A percentile compares a stretch with the other conserved stretches of the same genome.
Evolutionary conservation across 2,113 vertebrate species (phyloP).

Genomic region (Pao palembangensis): DNA sequence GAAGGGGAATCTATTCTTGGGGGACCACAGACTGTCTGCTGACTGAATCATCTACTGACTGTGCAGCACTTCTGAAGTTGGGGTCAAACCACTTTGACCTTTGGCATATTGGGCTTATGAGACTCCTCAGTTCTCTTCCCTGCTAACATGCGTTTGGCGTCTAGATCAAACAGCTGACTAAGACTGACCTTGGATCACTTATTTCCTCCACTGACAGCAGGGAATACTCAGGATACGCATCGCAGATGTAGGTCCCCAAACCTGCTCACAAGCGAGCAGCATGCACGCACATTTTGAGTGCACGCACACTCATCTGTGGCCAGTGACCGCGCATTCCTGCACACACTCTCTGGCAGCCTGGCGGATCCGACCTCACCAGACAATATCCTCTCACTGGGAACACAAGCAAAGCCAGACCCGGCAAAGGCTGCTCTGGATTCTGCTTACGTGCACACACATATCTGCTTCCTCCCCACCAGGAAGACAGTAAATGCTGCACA

Average conservation of each 20-base stretch:
- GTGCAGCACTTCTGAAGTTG: conserved; percentile 28
- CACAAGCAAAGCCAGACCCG: conserved; percentile 31
- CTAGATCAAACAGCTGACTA: conserved; percentile 45
- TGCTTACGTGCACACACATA: too few relatives aligned
- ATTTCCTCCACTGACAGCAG: conserved; percentile 38
- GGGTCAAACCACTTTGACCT: conserved; percentile 52
- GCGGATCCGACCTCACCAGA: conserved; percentile 16
- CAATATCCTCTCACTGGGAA: conserved; percentile 48
- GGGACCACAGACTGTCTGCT: conserved; percentile 21
- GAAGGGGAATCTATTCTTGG: conserved; percentile 17
- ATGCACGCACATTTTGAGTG: not conserved
- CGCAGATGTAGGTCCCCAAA: conserved; percentile 53
- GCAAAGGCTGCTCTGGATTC: not conserved
- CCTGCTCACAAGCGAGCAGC: conserved; percentile 1
- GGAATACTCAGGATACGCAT: conserved; percentile 48
- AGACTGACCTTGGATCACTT: conserved; percentile 55
- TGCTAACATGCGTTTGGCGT: conserved; percentile 47
- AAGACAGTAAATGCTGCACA: too few relatives aligned
- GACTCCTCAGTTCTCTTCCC: conserved; percentile 19
- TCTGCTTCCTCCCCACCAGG: too few relatives aligned
- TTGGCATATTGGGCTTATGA: conserved; percentile 46
- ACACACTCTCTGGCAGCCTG: conserved; percentile 23
- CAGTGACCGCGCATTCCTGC: conserved; percentile 18
- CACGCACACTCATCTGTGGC: conserved; percentile 4
- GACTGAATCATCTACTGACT: conserved; percentile 5